Evolutionary conservation across 1,140 invertebrate genomes (phyloP).

Genomic region (Drosophila biarmipes): DNA sequence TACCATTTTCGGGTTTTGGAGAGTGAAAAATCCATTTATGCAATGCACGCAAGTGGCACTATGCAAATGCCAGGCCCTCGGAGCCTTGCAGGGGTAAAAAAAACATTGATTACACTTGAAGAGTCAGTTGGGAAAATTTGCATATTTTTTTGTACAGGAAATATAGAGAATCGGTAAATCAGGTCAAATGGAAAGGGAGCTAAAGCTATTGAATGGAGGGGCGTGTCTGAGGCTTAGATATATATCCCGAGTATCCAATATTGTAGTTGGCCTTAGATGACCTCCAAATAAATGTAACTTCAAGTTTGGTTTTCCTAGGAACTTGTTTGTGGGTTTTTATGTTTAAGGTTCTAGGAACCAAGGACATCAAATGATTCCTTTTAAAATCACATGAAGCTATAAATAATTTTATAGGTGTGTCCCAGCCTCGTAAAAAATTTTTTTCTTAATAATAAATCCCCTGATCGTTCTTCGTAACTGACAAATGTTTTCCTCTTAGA

Average conservation of each 20-base stretch:
- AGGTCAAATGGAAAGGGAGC: constrained; percentile 7
- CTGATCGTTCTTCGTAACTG: no score
- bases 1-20: constrained; percentile 23
- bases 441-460: no score
- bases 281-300: background rate
- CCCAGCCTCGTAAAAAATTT: no score
- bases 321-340: background rate
- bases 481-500: no score
- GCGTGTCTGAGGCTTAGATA: background rate
- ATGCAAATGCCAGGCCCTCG: constrained; percentile 42
- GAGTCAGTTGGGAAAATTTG: constrained; percentile 28
- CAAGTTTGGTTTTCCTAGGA: background rate
- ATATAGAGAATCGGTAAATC: constrained; percentile 29
- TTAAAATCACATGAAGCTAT: no score
- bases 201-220: background rate
- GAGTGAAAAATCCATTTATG: constrained; percentile 39
- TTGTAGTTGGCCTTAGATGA: background rate
- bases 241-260: constrained; percentile 4
- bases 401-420: no score
- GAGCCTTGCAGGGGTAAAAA: constrained; percentile 13
- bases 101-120: constrained; percentile 39
- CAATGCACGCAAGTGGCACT: constrained; percentile 51
- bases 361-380: no score
- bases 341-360: no score
- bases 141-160: constrained; percentile 38